phyloP scores from a whole-genome alignment of 2,888 invertebrate species.

The Uropetala carovei region DNA sequence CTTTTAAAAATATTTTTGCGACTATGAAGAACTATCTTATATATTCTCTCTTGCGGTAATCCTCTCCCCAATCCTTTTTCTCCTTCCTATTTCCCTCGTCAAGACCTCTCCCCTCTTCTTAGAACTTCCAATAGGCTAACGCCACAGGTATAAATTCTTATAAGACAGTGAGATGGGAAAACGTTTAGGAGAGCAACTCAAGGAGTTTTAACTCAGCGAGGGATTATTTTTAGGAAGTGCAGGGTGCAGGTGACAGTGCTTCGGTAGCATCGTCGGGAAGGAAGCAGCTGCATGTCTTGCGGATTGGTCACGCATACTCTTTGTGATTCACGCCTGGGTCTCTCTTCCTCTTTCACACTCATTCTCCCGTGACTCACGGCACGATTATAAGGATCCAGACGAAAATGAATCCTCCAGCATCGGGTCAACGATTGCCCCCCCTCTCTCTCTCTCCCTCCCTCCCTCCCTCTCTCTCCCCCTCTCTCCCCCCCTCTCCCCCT shows the following conservation, averaged over 20 bases:
- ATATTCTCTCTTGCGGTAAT: no score
- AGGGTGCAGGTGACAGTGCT: conserved; percentile 47
- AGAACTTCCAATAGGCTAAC: background rate
- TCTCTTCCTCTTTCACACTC: background rate
- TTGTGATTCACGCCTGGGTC: conserved; percentile 15
- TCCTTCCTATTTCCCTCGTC: no score
- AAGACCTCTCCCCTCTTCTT: no score
- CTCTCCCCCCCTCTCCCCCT: background rate
- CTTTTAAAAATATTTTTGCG: no score
- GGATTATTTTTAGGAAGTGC: conserved; percentile 59
- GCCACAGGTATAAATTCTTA: background rate
- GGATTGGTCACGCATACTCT: conserved; percentile 47
- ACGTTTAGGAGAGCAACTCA: background rate
- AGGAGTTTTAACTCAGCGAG: background rate
- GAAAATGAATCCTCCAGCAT: conserved; percentile 24
- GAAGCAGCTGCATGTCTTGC: conserved; percentile 54
- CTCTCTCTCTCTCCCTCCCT: background rate
- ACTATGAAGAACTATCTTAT: no score
- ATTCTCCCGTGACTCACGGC: background rate
- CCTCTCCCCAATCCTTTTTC: no score
- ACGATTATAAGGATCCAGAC: conserved; percentile 14
- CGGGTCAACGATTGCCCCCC: conserved; percentile 16
- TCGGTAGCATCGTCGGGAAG: conserved; percentile 12
- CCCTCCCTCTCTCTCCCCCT: background rate
- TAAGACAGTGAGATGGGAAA: background rate